A percentile compares a stretch with the other conserved stretches of the same genome.
Conservation (phyloP, 2,888 invertebrate species). For the Drosophila differens region DNA sequence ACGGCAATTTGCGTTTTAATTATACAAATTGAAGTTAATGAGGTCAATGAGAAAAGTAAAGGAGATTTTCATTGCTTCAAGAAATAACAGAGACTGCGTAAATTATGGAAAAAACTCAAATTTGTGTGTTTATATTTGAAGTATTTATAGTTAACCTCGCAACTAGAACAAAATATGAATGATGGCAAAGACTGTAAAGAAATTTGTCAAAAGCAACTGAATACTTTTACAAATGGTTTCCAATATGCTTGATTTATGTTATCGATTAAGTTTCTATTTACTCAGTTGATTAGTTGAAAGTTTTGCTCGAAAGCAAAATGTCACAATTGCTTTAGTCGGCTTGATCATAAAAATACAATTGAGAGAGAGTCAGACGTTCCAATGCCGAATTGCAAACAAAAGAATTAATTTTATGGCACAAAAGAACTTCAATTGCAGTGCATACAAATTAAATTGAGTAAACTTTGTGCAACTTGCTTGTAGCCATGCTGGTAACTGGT, state of each 20-base stretch:
- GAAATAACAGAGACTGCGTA: background rate
- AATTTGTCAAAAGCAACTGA: background rate
- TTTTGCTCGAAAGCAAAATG: conserved; percentile 58
- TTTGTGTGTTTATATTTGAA: background rate
- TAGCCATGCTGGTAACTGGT: conserved; percentile 26
- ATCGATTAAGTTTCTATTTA: conserved; percentile 25
- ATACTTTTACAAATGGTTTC: background rate
- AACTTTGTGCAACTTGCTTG: conserved; percentile 63
- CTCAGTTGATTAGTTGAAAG: conserved; percentile 71
- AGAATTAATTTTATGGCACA: conserved; percentile 69
- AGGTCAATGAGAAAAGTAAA: conserved; percentile 6
- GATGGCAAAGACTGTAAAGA: background rate
- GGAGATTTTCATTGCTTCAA: background rate
- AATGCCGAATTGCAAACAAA: conserved; percentile 66
- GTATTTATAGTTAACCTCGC: background rate
- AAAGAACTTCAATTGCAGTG: conserved; percentile 75
- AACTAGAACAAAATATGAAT: background rate
- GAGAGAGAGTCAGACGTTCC: conserved; percentile 1
- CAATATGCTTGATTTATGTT: conserved; percentile 14
- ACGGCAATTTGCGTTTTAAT: conserved; percentile 67
- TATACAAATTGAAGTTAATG: conserved; percentile 61
- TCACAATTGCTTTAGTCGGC: conserved; percentile 54
- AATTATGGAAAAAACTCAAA: background rate
- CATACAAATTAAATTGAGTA: conserved; percentile 76
- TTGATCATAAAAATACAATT: background rate